phyloP scores from a whole-genome alignment of 2,113 vertebrate genomes.

The Paraplagusia blochii region DNA sequence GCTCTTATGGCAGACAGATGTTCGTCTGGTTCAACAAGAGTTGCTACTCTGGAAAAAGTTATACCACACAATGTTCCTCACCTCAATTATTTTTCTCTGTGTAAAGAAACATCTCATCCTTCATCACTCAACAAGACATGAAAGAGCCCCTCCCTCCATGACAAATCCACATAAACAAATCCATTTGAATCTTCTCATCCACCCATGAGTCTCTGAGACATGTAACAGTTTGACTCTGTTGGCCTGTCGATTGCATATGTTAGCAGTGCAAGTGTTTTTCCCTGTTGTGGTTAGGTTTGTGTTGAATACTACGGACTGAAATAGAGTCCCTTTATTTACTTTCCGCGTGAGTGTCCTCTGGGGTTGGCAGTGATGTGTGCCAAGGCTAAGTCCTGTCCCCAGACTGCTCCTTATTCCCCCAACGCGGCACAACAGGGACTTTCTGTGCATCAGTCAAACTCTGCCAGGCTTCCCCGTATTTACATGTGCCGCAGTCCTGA shows the following conservation, averaged over 20 bases:
- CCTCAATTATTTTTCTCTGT: slow-evolving; percentile 54
- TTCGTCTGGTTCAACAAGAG: slow-evolving; percentile 53
- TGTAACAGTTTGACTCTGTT: slow-evolving; percentile 23
- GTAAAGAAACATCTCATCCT: slow-evolving; percentile 52
- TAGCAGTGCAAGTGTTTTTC: slow-evolving; percentile 16
- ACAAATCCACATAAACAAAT: slow-evolving; percentile 32
- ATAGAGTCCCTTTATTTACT: slow-evolving; percentile 29
- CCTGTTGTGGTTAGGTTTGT: slow-evolving; percentile 19
- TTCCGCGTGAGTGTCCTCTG: slow-evolving; percentile 22
- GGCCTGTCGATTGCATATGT: slow-evolving; percentile 21
- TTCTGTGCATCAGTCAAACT: slow-evolving; percentile 16
- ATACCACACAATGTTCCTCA: slow-evolving; percentile 28
- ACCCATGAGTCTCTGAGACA: slow-evolving; percentile 1
- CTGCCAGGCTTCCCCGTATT: slow-evolving; percentile 11
- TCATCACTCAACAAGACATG: slow-evolving; percentile 41
- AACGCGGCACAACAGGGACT: slow-evolving; percentile 23
- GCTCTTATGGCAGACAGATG: slow-evolving; percentile 70
- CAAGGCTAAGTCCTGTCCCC: slow-evolving; percentile 27
- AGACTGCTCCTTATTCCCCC: slow-evolving; percentile 28
- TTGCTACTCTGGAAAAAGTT: slow-evolving; percentile 59
- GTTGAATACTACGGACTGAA: slow-evolving; percentile 19
- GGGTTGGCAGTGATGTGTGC: slow-evolving; percentile 22
- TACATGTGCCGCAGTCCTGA: slow-evolving; percentile 8
- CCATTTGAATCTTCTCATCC: slow-evolving; percentile 19
- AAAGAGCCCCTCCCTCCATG: slow-evolving; percentile 30